Percentiles rank a stretch among this genome's conserved stretches.
These are phyloP conservation scores for Mylabris sibirica DNA, from an alignment of 2,888 invertebrate genomes.

Conservation along the genomic window DNA sequence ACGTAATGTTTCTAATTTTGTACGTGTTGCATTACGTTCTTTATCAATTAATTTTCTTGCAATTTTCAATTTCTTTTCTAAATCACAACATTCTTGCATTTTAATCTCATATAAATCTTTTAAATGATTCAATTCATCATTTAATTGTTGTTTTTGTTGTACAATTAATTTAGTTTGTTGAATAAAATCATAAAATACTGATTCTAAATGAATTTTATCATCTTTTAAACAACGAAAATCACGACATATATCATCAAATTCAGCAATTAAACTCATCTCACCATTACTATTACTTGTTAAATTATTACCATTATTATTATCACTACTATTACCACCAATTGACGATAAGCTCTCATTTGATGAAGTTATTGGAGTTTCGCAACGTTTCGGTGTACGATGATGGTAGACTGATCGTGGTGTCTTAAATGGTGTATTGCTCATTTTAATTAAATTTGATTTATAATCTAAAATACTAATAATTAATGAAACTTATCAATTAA, in stretches of 20 bases:
- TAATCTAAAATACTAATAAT: too few species aligned
- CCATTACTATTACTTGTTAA: constrained; percentile 24
- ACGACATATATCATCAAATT: constrained; percentile 48
- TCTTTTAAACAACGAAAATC: constrained; percentile 33
- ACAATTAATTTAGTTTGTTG: constrained; percentile 77
- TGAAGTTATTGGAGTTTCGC: constrained; percentile 22
- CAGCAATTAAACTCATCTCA: constrained; percentile 44
- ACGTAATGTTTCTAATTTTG: constrained; percentile 68
- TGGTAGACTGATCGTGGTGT: constrained; percentile 34
- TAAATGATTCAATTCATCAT: constrained; percentile 76
- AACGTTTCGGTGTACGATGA: constrained; percentile 4
- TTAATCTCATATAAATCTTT: constrained; percentile 75
- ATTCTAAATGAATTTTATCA: constrained; percentile 34
- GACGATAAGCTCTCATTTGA: constrained; percentile 43
- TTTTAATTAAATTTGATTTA: background rate
- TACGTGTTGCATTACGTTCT: constrained; percentile 75
- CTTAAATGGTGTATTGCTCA: constrained; percentile 43
- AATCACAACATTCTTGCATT: constrained; percentile 74
- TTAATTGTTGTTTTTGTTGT: constrained; percentile 72
- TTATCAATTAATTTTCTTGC: constrained; percentile 82
- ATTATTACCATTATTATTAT: too few species aligned
- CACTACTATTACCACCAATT: constrained; percentile 26
- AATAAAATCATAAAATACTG: constrained; percentile 65
- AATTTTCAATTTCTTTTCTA: constrained; percentile 82
- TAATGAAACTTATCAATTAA: background rate